These are phyloP conservation scores for Ramphastos sulfuratus DNA, from an alignment of 2,113 vertebrate genomes.

Conservation along the genomic window DNA sequence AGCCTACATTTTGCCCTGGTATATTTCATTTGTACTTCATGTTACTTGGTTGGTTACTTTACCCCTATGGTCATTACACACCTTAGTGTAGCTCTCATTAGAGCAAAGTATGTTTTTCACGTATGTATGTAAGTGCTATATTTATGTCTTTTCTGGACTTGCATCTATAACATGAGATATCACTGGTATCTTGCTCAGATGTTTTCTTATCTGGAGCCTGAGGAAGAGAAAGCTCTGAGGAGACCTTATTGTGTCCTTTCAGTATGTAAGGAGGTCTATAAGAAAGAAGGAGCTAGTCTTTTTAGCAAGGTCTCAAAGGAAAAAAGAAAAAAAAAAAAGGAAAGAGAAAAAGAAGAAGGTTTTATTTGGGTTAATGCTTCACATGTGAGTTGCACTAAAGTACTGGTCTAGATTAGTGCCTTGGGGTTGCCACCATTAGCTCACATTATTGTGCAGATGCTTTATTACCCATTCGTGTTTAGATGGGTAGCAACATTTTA, in stretches of 20 bases:
- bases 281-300: too few relatives aligned
- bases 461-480: not conserved
- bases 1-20: not conserved
- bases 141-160: not conserved
- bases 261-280: too few relatives aligned
- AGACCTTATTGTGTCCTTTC: too few relatives aligned
- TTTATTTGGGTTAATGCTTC: not conserved
- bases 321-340: too few relatives aligned
- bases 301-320: too few relatives aligned
- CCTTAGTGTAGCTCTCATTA: not conserved
- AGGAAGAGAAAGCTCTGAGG: too few relatives aligned
- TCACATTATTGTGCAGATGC: not conserved
- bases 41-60: not conserved
- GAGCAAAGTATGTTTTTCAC: not conserved
- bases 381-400: not conserved
- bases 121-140: accelerated
- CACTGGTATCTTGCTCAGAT: not conserved
- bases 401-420: accelerated
- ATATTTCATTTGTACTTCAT: not conserved
- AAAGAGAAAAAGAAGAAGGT: not conserved
- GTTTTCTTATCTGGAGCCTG: not conserved
- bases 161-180: not conserved
- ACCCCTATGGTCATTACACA: not conserved
- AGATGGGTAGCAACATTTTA: not conserved
- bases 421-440: not conserved